Base-by-base conservation (phyloP, 2,888 invertebrate species). In the Boloria selene region DNA sequence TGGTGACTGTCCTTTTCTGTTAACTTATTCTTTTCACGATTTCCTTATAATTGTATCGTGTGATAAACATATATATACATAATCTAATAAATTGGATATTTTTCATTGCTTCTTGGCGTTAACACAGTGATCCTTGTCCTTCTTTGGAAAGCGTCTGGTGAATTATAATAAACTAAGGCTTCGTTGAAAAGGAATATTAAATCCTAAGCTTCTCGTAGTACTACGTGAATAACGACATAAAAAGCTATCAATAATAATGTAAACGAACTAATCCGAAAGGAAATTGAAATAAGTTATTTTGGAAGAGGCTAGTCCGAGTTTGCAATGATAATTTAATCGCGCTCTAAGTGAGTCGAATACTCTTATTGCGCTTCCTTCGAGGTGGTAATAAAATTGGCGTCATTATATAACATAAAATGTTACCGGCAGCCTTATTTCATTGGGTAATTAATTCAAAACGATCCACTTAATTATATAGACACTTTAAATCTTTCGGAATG, bases 241-340 rank as follows among this genome's bases (percentile, higher is more conserved):
- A 56, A 50, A 5, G 18, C 58, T 51, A 62, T 64, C 54, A 67
- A 66, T 62, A 70, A 69, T 55, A 64, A 63, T 60, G 62, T 42
- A 67, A 69, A 67, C 55, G 63, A 69, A 62, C 69, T 69, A 70
- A 70, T 70, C 69, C 67, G 42, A 60, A 49, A 69, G 64, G 54
- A 55, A 64, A 53, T 31, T 45, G 60, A 58, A 65, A 67, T 68
- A 71, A 70, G 70, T 67, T 66, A 70, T 75, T 70, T 67, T 63
- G 68, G 74, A 75, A 60, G 79, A 74, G 80, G 76, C 74, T 72
- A 77, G 79, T 79, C 81, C 77, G 81, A 86, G 84, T 88, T 90
- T 88, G 88, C 87, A 89, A 89, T 89, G 85, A 88, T 89, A 90
- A 90, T 89, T 90, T 88, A 89, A 90, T 89, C 85, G 82, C 80